Percentiles rank a stretch among this genome's conserved stretches.
Conservation (phyloP, 2,888 invertebrate genomes). For the Chloroclystis v-ata region DNA sequence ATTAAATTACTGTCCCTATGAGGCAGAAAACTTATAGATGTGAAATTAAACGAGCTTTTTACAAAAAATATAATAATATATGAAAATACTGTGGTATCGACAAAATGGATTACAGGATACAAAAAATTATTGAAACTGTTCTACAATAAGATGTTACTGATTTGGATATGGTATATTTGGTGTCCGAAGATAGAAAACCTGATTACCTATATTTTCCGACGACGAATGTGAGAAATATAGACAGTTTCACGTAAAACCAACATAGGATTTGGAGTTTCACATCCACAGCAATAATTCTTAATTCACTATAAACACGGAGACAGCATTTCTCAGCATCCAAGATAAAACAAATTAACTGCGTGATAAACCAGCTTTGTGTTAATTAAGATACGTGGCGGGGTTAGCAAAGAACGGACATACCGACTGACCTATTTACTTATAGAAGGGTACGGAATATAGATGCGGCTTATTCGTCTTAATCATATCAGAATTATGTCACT, state of each 20-base stretch:
- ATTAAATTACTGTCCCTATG: constrained; percentile 12
- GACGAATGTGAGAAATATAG: too few relatives aligned
- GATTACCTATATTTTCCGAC: too few relatives aligned
- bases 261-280: not conserved
- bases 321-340: constrained; percentile 18
- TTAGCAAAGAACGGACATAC: constrained; percentile 13
- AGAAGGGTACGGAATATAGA: not conserved
- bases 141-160: too few relatives aligned
- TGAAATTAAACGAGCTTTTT: not conserved
- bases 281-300: not conserved
- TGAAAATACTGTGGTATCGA: too few relatives aligned
- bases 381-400: constrained; percentile 22
- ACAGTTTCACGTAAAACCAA: too few relatives aligned
- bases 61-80: too few relatives aligned
- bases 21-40: constrained; percentile 1
- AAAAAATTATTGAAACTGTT: too few relatives aligned
- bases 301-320: constrained; percentile 14
- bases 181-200: too few relatives aligned
- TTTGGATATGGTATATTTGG: too few relatives aligned
- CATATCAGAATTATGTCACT: too few relatives aligned
- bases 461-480: too few relatives aligned
- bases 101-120: too few relatives aligned
- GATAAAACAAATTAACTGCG: constrained; percentile 25
- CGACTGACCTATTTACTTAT: not conserved
- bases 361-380: constrained; percentile 20